A percentile compares a stretch with the other conserved stretches of the same genome.
These are phyloP conservation scores for Porites divaricata DNA, from an alignment of 92 coral and sea anemone genomes.

Conservation along the genomic window DNA sequence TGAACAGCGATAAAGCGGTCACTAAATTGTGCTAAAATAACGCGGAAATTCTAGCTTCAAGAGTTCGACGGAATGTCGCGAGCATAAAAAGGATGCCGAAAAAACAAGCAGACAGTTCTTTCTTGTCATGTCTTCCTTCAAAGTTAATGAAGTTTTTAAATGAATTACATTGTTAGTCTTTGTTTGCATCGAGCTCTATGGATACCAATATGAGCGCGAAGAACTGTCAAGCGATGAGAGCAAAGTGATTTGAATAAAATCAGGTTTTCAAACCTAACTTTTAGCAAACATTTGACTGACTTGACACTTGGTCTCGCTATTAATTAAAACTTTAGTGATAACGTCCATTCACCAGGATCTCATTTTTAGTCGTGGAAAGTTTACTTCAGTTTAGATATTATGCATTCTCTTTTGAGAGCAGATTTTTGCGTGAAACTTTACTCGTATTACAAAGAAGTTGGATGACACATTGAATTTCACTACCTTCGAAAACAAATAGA, in stretches of 20 bases:
- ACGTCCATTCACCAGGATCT: constrained; percentile 6
- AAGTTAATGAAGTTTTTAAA: constrained; percentile 44
- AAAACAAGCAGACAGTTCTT: constrained; percentile 3
- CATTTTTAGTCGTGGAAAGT: neutral
- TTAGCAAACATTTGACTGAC: constrained; percentile 32
- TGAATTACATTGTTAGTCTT: constrained; percentile 38
- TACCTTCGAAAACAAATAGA: constrained; percentile 63
- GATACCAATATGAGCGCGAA: constrained; percentile 44
- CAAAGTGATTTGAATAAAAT: constrained; percentile 41
- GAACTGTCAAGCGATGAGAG: constrained; percentile 17
- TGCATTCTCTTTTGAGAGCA: constrained; percentile 7
- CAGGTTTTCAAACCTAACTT: constrained; percentile 18
- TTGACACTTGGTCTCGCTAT: constrained; percentile 5
- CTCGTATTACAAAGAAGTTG: constrained; percentile 22
- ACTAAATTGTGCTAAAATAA: constrained; percentile 19
- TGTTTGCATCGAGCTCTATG: constrained; percentile 46
- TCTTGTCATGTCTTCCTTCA: constrained; percentile 33
- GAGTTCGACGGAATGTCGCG: constrained; percentile 35
- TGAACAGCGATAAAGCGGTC: constrained; percentile 2
- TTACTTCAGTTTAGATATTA: neutral
- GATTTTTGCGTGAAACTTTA: constrained; percentile 1
- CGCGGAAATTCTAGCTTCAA: constrained; percentile 19
- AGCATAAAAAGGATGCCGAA: constrained; percentile 19
- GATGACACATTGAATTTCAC: constrained; percentile 24
- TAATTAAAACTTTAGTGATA: constrained; percentile 10